Conservation (phyloP, 2,888 invertebrate species). For the Pachydiplax longipennis region DNA sequence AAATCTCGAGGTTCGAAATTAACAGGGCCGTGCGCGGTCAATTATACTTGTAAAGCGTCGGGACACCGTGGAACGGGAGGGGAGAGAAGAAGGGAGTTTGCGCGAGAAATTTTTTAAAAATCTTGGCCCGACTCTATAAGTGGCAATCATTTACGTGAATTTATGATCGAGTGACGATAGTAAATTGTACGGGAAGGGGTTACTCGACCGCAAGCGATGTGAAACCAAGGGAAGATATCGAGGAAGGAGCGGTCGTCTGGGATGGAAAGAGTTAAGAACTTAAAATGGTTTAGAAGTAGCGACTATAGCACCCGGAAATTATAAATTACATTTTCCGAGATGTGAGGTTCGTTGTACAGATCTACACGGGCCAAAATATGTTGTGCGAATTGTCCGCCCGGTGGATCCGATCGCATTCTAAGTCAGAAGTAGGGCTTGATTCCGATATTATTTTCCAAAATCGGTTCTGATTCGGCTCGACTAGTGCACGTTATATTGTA, state of each 20-base stretch:
- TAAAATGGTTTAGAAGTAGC: neutral
- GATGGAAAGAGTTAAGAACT: neutral
- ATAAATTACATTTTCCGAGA: too few relatives aligned
- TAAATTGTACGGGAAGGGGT: slow-evolving; percentile 26
- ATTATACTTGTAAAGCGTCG: slow-evolving; percentile 35
- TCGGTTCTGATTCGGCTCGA: too few relatives aligned
- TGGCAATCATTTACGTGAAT: slow-evolving; percentile 42
- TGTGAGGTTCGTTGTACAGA: too few relatives aligned
- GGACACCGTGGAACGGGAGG: neutral
- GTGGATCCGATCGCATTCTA: too few relatives aligned
- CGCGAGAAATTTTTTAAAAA: neutral
- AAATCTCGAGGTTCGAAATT: slow-evolving; percentile 42
- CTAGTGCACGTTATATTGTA: too few relatives aligned
- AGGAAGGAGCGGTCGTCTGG: neutral
- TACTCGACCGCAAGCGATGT: slow-evolving; percentile 2
- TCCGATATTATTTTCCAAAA: too few relatives aligned
- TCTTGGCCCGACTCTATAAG: slow-evolving; percentile 22
- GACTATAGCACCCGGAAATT: too few relatives aligned
- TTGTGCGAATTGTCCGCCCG: too few relatives aligned
- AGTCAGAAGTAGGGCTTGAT: too few relatives aligned
- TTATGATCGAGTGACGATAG: slow-evolving; percentile 42
- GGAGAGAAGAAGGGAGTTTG: neutral
- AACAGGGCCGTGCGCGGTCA: slow-evolving; percentile 37
- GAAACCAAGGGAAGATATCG: neutral
- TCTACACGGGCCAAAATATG: too few relatives aligned